Base-by-base conservation (phyloP, 2,797 vertebrate species). In the Morelia viridis region DNA sequence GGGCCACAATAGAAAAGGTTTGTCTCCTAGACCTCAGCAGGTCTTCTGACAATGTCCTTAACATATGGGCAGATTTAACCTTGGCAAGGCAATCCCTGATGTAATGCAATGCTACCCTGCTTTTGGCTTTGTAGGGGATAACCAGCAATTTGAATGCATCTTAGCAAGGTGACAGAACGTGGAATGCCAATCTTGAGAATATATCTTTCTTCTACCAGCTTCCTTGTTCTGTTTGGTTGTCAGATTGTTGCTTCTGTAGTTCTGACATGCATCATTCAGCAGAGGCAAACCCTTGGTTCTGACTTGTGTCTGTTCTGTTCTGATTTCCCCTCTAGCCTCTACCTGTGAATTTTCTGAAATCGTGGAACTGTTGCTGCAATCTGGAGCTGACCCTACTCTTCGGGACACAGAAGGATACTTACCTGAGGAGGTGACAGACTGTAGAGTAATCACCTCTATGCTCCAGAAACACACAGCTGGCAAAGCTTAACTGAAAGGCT, bases 341-440 rank as follows among this genome's bases (percentile, higher is more conserved):
- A 98, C 99, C 13, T 99, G 99, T 0, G 99, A 99, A 97, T 99
- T 99, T 94, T 93, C 97, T 26, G 99, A 99, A 93, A 98, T 99
- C 1, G 99, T 99, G 95, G 98, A 99, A 96, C 97, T 99, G 86
- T 97, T 99, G 94, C 98, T 99, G 94, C 97, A 98, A 90, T 96
- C 97, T 0, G 99, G 99, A 28, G 99, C 99, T 0, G 98, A 99
- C 97, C 98, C 99, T 1, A 96, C 96, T 2, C 98, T 99, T 94
- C 98, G 98, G 95, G 99, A 99, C 97, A 97, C 98, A 92, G 99
- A 99, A 84, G 99, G 99, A 91, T 99, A 98, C 92, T 98, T 99
- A 87, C 99, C 99, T 0, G 98, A 98, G 91, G 99, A 99, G 97
- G 99, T 98, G 94, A 99, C 99, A 0, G 99, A 98, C 91, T 99